Evolutionary conservation across 1,140 invertebrate genomes (phyloP), one percentile per base, ranked within the genome.

Genomic region (Spodoptera frugiperda): DNA sequence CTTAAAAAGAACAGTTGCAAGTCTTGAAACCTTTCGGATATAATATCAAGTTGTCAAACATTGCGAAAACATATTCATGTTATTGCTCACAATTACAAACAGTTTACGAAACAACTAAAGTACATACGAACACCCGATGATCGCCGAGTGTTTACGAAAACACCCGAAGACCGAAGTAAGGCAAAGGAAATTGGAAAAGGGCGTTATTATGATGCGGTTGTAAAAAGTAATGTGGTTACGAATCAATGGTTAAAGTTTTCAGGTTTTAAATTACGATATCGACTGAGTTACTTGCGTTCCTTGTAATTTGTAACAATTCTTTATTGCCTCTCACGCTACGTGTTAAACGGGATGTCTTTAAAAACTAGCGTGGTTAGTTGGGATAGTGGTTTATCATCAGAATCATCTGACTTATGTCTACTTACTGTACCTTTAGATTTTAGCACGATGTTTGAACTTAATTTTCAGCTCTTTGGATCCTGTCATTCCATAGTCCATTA

Each of bases 231-330:
- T 61, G 57, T 61, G 57, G 51, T 49, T 68, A 68, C 68, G 55
- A 78, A 78, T 67, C 77, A 73, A 72, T 33, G 70, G 59, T 71
- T 78, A 25, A 46, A 51, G 63, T 68, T 57, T 67, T 67, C 72
- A 67, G 25, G 70, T 78, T 73, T 78, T 73, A 73, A 73, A 78
- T 78, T 78, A 78, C 77, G 73, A 67, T 53, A 67, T 68, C 70
- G 77, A 68, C 33, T 53, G 19, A 53, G n/a, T 14, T 77, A 48
- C 59, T 67, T 61, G 68, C 57, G 53, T 57, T 15, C 57, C 17
- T 17, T 33, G 51, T 53, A 48, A 67, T 65, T 54, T 54, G 48
- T 51, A 68, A 44, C 44, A 30, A 17, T 17, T 54, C 72, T 72
- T 72, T 72, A 54, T 77, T 72, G 67, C 57, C 17, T 11, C 9